Percentiles rank a stretch among this genome's conserved stretches.
Evolutionary conservation across 1,140 invertebrate species (phyloP).

Genomic region (Agraylea sexmaculata): DNA sequence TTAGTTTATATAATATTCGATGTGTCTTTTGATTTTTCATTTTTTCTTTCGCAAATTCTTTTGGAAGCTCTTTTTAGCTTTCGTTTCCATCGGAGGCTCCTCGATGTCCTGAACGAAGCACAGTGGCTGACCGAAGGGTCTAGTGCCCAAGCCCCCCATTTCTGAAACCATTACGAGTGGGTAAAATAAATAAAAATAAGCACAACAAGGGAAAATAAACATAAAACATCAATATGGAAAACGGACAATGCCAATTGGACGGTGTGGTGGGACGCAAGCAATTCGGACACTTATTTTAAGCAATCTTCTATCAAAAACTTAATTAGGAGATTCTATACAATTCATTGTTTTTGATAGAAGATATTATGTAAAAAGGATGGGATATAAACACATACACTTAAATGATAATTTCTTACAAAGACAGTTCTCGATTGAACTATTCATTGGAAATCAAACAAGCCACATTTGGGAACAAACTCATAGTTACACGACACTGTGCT

Average conservation of each 20-base stretch:
- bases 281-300: no score
- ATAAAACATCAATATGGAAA: constrained; percentile 24
- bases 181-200: constrained; percentile 36
- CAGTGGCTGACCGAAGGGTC: constrained; percentile 64
- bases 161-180: constrained; percentile 39
- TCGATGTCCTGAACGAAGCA: constrained; percentile 48
- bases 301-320: constrained; percentile 21
- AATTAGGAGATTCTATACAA: constrained; percentile 23
- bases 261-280: no score
- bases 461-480: no score
- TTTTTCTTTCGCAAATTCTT: constrained; percentile 40
- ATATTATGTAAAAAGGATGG: no score
- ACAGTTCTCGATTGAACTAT: no score
- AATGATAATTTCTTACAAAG: no score
- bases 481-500: no score
- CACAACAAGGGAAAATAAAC: constrained; percentile 27
- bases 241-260: constrained; percentile 20
- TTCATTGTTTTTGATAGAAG: no score
- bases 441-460: no score
- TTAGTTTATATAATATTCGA: constrained; percentile 2
- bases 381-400: no score
- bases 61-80: constrained; percentile 38
- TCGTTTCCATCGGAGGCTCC: constrained; percentile 40
- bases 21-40: constrained; percentile 22
- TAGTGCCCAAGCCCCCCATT: constrained; percentile 48